Evolutionary conservation across 2,113 vertebrate species (phyloP), one percentile per base, ranked within the genome.

Genomic region (Nyctereutes procyonoides): DNA sequence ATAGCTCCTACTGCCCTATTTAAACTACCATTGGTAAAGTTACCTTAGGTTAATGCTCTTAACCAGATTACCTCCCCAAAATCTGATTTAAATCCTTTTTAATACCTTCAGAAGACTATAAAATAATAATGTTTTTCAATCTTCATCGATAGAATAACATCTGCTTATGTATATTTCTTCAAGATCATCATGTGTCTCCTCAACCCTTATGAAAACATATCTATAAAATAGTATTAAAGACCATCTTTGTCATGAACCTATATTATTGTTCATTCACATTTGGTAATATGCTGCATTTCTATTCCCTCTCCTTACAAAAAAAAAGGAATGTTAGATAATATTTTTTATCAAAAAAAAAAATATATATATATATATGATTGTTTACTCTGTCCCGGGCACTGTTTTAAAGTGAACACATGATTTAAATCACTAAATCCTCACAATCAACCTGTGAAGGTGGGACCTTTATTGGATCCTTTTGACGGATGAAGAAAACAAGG

Each of bases 381-480:
- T 26, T 92, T 56, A 80, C 26, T 62, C 5, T 65, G 35, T 53
- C 32, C 1, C 20, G 48, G 14, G 20, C 17, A 79, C 60, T 55
- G 32, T 69, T 88, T 80, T 91, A 38, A 82, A 35, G 2, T 35
- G 80, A 9, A 48, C 32, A 8, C 0, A 26, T 82, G 26, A 56
- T 95, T 97, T 55, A 95, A 93, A 65, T 77, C 62, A 56, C 81
- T 81, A 35, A 87, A 53, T 28, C 11, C 0, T 94, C 22, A 55
- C 30, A 48, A 53, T 35, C 83, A 93, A 20, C 1, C 22, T 77
- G 22, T 30, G 73, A 84, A 65, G 38, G 58, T 48, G 22, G 26
- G 2, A 1, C 8, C 26, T 26, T 43, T 51, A 51, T 16, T 73
- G 71, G 24, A 8, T 3, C 26, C 60, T 38, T 0, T 76, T 77